phyloP scores from a whole-genome alignment of 2,113 vertebrate species.

The Pithys albifrons region DNA sequence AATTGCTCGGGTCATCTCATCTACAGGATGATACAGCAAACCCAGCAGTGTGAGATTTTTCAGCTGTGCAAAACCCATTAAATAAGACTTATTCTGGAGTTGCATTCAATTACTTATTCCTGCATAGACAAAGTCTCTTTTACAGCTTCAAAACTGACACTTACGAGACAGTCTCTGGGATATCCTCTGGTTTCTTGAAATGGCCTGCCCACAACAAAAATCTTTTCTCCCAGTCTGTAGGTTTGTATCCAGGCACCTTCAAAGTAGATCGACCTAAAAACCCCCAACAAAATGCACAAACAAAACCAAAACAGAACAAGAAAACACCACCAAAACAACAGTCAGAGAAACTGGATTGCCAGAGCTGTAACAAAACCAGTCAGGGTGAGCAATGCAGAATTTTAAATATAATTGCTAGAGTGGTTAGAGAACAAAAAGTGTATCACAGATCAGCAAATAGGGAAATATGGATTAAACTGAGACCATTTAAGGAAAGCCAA shows the following conservation, averaged over 20 bases:
- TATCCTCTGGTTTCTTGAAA: constrained; percentile 88
- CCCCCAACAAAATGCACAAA: background rate
- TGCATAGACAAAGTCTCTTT: background rate
- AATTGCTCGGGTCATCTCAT: background rate
- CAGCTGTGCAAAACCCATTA: background rate
- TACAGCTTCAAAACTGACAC: constrained; percentile 51
- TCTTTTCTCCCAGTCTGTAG: constrained; percentile 82
- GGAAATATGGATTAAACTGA: background rate
- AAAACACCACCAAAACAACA: background rate
- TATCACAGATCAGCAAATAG: background rate
- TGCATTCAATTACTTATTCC: background rate
- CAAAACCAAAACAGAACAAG: background rate
- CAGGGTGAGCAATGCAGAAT: background rate
- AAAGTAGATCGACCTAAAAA: constrained; percentile 53
- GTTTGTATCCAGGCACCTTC: constrained; percentile 81
- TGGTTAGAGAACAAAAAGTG: background rate
- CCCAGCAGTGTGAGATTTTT: background rate
- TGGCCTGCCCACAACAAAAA: constrained; percentile 88
- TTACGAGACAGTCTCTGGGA: constrained; percentile 91
- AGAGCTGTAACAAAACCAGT: background rate
- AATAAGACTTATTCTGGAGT: background rate
- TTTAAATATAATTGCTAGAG: background rate
- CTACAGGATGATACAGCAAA: background rate
- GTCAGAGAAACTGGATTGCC: background rate
- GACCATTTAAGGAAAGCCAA: background rate